Conservation (phyloP, 2,113 vertebrate genomes). For the Pungitius pungitius region DNA sequence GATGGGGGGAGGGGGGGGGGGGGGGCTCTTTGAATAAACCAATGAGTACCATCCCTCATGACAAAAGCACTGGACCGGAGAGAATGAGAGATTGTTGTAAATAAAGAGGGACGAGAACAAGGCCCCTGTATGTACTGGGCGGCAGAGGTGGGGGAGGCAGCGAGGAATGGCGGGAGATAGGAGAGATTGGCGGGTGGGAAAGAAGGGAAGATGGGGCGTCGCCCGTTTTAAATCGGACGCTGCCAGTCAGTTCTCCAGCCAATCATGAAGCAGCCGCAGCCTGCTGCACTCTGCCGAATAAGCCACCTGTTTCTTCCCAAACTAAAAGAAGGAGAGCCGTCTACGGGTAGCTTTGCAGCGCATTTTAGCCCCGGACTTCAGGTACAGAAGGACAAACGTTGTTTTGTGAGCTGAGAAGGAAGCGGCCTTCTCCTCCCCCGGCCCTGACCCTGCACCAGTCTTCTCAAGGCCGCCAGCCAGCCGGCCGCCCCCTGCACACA, state of each 20-base stretch:
- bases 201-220: constrained; percentile 41
- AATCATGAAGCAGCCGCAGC: constrained; percentile 30
- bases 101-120: constrained; percentile 68
- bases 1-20: background rate
- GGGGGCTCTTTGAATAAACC: constrained; percentile 62
- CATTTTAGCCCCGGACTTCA: too few relatives aligned
- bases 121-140: constrained; percentile 58
- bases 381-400: constrained; percentile 27
- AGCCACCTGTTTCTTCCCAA: constrained; percentile 57
- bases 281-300: constrained; percentile 27
- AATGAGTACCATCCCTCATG: constrained; percentile 63
- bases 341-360: constrained; percentile 22
- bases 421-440: constrained; percentile 38
- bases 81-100: constrained; percentile 51
- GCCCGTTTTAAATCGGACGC: constrained; percentile 62
- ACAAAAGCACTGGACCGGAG: constrained; percentile 70
- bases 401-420: constrained; percentile 26
- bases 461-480: constrained; percentile 51
- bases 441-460: constrained; percentile 52
- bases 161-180: constrained; percentile 46
- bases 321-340: background rate
- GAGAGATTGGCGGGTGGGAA: constrained; percentile 40
- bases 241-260: constrained; percentile 42
- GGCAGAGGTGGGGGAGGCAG: constrained; percentile 52
- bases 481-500: constrained; percentile 53